phyloP scores from a whole-genome alignment of 2,797 vertebrate genomes.

The Halcyon leucocephala region DNA sequence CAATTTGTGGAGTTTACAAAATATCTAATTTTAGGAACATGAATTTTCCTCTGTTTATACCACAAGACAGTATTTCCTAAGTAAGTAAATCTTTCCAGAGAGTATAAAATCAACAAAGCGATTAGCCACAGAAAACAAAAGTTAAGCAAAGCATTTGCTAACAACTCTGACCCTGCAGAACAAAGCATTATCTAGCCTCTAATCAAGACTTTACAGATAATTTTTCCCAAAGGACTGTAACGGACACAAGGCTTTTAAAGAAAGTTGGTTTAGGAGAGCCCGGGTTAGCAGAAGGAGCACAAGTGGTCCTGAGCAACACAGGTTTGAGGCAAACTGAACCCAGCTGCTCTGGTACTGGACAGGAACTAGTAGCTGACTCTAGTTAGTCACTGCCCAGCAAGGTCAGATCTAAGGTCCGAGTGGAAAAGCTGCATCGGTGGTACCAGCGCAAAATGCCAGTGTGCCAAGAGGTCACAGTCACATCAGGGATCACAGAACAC shows the following conservation, averaged over 20 bases:
- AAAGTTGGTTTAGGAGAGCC: neutral
- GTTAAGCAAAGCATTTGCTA: neutral
- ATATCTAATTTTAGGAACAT: constrained; percentile 42
- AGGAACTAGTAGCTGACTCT: neutral
- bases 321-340: neutral
- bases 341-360: neutral
- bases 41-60: constrained; percentile 58
- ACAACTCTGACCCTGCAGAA: neutral
- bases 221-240: neutral
- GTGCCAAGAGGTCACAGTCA: neutral
- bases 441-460: neutral
- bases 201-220: neutral
- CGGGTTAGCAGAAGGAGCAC: neutral
- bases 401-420: neutral
- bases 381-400: neutral
- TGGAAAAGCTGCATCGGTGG: neutral
- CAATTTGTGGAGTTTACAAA: constrained; percentile 32
- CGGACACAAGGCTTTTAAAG: neutral
- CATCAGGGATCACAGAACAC: neutral
- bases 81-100: neutral
- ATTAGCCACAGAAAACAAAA: neutral
- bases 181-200: neutral
- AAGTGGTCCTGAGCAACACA: neutral
- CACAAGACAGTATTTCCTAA: constrained; percentile 34
- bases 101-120: neutral